These are phyloP conservation scores for Andrena flavipes DNA, from an alignment of 2,888 invertebrate species.

Conservation along the genomic window DNA sequence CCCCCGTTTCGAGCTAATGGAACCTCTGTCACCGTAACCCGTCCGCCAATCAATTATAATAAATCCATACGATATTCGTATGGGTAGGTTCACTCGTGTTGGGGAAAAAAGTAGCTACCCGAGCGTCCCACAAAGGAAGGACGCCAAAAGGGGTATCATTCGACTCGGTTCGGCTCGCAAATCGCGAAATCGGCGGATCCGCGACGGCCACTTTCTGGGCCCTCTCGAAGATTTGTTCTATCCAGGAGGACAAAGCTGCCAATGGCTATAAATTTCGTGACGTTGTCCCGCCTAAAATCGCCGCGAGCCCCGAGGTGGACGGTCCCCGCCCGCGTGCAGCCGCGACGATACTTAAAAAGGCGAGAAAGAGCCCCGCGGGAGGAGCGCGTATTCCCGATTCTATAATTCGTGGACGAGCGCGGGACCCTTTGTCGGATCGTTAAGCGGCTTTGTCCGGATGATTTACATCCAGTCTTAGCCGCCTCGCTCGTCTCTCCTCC, in stretches of 20 bases:
- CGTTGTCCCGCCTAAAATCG: constrained; percentile 33
- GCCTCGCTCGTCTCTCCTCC: constrained; percentile 68
- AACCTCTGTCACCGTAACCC: not conserved
- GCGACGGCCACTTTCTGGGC: constrained; percentile 47
- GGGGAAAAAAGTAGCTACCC: not conserved
- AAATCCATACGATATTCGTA: constrained; percentile 4
- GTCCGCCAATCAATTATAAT: constrained; percentile 34
- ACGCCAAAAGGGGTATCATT: constrained; percentile 31
- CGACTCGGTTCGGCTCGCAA: constrained; percentile 55
- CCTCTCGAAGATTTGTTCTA: constrained; percentile 70
- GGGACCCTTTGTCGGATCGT: constrained; percentile 83
- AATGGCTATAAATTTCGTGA: constrained; percentile 78
- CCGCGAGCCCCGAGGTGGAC: constrained; percentile 19
- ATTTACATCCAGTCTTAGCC: constrained; percentile 82
- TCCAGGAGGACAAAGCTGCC: constrained; percentile 76
- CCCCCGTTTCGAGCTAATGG: constrained; percentile 1
- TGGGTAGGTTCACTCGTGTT: not conserved
- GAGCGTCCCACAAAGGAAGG: constrained; percentile 1
- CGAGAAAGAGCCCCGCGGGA: constrained; percentile 22
- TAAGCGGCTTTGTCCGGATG: constrained; percentile 84
- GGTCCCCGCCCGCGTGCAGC: constrained; percentile 82
- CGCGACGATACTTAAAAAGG: constrained; percentile 77
- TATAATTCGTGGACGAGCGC: constrained; percentile 80
- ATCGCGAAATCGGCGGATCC: constrained; percentile 68
- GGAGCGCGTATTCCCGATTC: constrained; percentile 79